Evolutionary conservation across 2,888 invertebrate genomes (phyloP).

Genomic region (Neoaliturus tenellus): DNA sequence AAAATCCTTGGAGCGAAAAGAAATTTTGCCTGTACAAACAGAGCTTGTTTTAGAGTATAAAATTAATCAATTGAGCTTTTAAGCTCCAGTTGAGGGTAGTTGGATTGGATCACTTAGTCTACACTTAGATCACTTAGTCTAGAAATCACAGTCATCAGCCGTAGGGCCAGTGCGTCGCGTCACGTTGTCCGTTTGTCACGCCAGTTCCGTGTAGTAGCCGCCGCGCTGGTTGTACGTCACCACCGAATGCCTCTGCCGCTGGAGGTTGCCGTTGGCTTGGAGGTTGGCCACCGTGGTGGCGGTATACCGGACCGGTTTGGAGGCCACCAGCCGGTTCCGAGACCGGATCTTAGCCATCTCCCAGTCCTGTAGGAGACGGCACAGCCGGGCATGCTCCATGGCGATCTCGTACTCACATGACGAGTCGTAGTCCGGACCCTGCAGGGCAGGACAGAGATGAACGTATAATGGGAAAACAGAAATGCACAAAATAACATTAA

Average conservation of each 20-base stretch:
- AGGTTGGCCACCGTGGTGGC: conserved; percentile 56
- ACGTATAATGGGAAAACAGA: no score
- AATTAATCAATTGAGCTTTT: no score
- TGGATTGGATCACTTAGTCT: background rate
- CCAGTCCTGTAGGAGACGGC: conserved; percentile 84
- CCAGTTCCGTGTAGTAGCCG: conserved; percentile 66
- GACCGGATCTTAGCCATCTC: conserved; percentile 78
- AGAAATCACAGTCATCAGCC: background rate
- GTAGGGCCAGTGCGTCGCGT: no score
- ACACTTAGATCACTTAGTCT: background rate
- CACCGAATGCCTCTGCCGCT: conserved; percentile 60
- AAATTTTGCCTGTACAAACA: no score
- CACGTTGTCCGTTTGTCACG: conserved; percentile 60
- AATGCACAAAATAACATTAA: no score
- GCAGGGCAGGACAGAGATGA: no score
- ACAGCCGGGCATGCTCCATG: conserved; percentile 81
- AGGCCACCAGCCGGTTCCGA: conserved; percentile 72
- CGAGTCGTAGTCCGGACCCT: conserved; percentile 91
- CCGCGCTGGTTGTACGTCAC: conserved; percentile 65
- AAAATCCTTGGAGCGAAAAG: no score
- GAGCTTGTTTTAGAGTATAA: no score
- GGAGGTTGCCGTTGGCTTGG: conserved; percentile 60
- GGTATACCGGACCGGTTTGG: conserved; percentile 70
- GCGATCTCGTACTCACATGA: conserved; percentile 84
- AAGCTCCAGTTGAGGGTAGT: background rate